Base-by-base conservation (phyloP, 1,140 invertebrate genomes). In the Hyles vespertilio region DNA sequence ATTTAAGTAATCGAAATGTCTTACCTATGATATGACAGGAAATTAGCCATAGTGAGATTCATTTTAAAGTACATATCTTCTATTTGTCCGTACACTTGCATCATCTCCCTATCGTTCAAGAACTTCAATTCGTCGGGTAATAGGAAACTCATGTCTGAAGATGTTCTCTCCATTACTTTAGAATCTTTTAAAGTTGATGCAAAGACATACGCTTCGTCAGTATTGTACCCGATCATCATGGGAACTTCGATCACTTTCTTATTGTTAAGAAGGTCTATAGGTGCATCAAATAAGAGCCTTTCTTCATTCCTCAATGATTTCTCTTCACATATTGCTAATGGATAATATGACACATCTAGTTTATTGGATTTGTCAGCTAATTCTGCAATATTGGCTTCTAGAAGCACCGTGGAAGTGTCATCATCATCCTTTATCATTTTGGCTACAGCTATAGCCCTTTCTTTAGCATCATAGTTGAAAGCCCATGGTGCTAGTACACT, bases 151-250 rank as follows among this genome's bases (percentile, higher is more conserved):
- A 74, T 55, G n/a, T 75, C 66, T 34, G 51, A 67, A 3, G 54
- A 9, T 33, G 80, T 58, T 59, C 56, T 80, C 22, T 50, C 68
- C 0, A 64, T 5, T 36, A 75, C 63, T 7, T 69, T 72, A 5
- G 55, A 59, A 43, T 71, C 64, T 52, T 71, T 74, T 2, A 89
- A 52, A 43, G 69, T 58, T 11, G 70, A 68, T 1, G 69, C 56
- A 52, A 89, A 86, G 10, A 89, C 61, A 34, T 89, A 89, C 2
- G 72, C 86, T 60, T 89, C 86, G 22, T 89, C 67, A 9, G 51
- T 77, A 45, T 79, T 86, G 51, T 79, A 85, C n/a, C 86, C 86
- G 11, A 85, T 79, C 5, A 89, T 76, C 40, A 81, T 60, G 1
- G 86, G 86, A 34, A 86, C 77, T 44, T 57, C 45, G 4, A 51